phyloP scores from a whole-genome alignment of 2,797 vertebrate species.

The Catostomus latipinnis region DNA sequence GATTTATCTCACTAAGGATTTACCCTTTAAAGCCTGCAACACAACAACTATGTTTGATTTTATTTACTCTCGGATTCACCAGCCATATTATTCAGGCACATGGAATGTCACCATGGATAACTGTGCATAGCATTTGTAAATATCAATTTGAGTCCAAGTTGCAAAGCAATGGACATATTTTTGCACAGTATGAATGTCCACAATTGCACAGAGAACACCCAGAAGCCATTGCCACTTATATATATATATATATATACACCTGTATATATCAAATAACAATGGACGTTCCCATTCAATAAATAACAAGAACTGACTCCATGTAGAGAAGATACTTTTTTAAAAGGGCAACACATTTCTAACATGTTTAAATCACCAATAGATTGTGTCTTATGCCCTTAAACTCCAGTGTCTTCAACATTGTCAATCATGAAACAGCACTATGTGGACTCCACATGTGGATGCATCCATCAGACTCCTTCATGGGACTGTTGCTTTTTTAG shows the following conservation, averaged over 20 bases:
- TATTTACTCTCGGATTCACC: not conserved
- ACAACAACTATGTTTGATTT: not conserved
- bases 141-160: slow-evolving; percentile 6
- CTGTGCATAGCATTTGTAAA: slow-evolving; percentile 7
- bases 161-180: slow-evolving; percentile 6
- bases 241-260: not conserved
- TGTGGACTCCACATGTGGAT: not conserved
- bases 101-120: not conserved
- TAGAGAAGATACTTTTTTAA: not conserved
- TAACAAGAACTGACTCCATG: not conserved
- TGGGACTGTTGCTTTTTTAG: not conserved
- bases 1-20: not conserved
- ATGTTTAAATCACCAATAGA: not conserved
- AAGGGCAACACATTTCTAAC: not conserved
- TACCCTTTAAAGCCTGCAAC: slow-evolving; percentile 28
- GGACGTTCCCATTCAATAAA: not conserved
- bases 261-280: not conserved
- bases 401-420: not conserved
- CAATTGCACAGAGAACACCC: slow-evolving; percentile 5
- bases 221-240: not conserved
- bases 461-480: not conserved
- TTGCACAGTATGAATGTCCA: slow-evolving; percentile 26
- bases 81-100: not conserved
- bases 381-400: not conserved
- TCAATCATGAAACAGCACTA: not conserved